phyloP scores from a whole-genome alignment of 2,113 vertebrate genomes.

The Oreochromis aureus region DNA sequence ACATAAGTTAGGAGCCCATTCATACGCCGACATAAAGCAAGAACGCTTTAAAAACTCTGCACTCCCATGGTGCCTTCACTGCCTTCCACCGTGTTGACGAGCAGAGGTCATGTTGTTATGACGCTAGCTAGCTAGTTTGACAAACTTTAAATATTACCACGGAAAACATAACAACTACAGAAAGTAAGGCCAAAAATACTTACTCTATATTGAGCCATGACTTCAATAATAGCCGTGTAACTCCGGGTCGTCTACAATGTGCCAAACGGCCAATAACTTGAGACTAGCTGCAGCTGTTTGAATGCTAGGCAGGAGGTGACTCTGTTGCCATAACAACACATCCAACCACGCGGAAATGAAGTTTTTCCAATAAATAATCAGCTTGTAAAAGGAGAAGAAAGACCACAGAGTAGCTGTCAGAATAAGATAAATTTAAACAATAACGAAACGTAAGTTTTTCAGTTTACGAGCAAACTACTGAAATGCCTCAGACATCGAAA shows the following conservation, averaged over 20 bases:
- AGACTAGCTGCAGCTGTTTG: neutral
- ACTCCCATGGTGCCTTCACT: neutral
- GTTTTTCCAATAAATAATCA: neutral
- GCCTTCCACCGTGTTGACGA: neutral
- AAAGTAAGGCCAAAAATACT: neutral
- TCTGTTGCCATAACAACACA: slow-evolving; percentile 42
- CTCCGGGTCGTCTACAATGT: neutral
- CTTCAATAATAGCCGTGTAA: rapidly evolving
- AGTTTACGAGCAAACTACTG: neutral
- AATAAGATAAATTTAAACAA: neutral
- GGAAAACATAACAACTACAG: neutral
- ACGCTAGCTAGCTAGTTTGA: slow-evolving; percentile 13
- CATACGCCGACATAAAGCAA: rapidly evolving
- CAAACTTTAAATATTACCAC: neutral
- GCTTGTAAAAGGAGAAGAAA: neutral
- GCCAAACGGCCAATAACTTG: neutral
- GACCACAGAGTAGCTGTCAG: neutral
- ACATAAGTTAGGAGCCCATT: neutral
- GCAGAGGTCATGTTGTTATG: neutral
- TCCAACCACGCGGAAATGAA: neutral
- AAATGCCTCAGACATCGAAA: neutral
- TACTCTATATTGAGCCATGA: slow-evolving; percentile 63
- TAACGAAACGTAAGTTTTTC: neutral
- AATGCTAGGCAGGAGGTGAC: neutral
- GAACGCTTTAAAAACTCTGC: neutral